Base-by-base conservation (phyloP, 2,888 invertebrate genomes). In the Himalopsyche tibetana region DNA sequence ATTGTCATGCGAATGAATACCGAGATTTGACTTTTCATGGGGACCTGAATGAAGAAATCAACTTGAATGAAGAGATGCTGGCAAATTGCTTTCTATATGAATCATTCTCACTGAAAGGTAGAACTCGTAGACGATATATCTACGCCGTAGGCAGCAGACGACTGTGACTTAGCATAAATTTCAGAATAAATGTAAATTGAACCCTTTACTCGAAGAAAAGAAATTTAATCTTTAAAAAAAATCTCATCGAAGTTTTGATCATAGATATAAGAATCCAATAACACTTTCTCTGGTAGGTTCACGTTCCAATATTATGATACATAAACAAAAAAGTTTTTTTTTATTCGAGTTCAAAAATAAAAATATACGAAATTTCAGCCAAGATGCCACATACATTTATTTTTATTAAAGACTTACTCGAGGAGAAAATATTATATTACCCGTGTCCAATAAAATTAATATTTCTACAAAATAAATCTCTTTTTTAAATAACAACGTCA, bases 71-170 rank as follows among this genome's bases (percentile, higher is more conserved):
- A 38, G 74, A 74, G 74, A 74, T 74, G 74, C 38, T 74, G 74
- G 74, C 74, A 74, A 74, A 74, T 74, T 74, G 74, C 74, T 74
- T 74, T 74, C 74, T 38, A 74, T 74, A 74, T 74, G 74, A 74
- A 74, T 74, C 74, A 74, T 74, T 74, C 36, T 36, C 74, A 74
- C 74, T 74, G 74, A 74, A 74, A 12, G 74, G 38, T 36, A 36
- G 38, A 74, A 36, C 36, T 74, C 15, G 74, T 15, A 28, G 74
- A 74, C 74, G 38, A 74, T 36, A 36, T 74, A 38, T 74, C 74
- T 74, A 74, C 36, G 36, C 74, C 74, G 5, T 36, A 36, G 74
- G 74, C 74, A 28, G 12, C 38, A 74, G 74, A 74, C 74, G 36
- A 15, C 36, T 74, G 74, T 74, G 74, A 74, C 74, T 74, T 38